A percentile compares a stretch with the other conserved stretches of the same genome.
These are phyloP conservation scores for Neolamprologus kungweensis DNA, from an alignment of 2,113 vertebrate genomes.

Conservation along the genomic window DNA sequence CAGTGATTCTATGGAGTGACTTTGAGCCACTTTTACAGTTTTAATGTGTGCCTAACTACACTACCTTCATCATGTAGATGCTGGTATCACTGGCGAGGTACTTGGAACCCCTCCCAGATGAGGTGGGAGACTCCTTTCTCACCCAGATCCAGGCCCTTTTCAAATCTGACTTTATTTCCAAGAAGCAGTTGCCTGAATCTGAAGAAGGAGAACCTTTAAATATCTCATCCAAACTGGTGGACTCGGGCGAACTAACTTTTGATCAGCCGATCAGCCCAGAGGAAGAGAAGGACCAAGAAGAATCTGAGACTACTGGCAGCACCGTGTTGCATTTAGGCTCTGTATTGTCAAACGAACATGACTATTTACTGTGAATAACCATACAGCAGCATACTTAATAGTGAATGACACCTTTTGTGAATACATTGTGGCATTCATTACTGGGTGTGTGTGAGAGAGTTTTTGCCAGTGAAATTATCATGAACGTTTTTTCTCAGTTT, in stretches of 20 bases:
- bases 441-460: neutral
- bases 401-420: neutral
- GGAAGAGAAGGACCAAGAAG: neutral
- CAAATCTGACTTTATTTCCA: constrained; percentile 74
- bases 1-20: neutral
- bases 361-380: constrained; percentile 61
- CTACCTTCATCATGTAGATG: constrained; percentile 70
- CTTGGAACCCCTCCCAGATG: constrained; percentile 77
- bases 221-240: neutral
- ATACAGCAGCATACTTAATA: neutral
- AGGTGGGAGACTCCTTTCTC: constrained; percentile 81
- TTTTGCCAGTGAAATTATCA: neutral
- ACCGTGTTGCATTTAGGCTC: constrained; percentile 57
- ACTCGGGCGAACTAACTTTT: neutral
- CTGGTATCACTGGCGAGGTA: constrained; percentile 85
- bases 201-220: constrained; percentile 44
- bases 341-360: constrained; percentile 49
- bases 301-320: neutral
- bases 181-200: constrained; percentile 35
- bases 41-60: neutral
- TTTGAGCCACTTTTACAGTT: neutral
- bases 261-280: neutral
- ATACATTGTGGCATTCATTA: neutral
- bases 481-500: fast-evolving
- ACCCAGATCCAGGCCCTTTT: constrained; percentile 85